Base-by-base conservation (phyloP, 2,797 vertebrate species). In the Mus minutoides region DNA sequence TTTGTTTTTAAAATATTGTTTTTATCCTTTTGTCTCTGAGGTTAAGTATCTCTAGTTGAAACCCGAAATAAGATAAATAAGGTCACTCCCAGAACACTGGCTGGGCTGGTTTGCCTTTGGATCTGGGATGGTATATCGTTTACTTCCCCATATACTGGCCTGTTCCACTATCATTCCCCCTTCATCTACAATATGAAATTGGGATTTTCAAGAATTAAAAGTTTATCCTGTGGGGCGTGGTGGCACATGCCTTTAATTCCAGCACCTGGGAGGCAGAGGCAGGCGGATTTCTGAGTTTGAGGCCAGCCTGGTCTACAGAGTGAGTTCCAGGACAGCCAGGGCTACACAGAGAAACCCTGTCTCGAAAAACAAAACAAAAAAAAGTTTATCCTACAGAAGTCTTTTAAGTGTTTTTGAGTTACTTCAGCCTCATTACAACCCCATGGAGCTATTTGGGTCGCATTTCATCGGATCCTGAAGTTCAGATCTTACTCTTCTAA, bases 161-260 rank as follows among this genome's bases (percentile, higher is more conserved):
- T 26, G 16, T 0, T 69, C 16, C 26, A 5, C 87, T 90, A 19
- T 54, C 40, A 67, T 22, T 77, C 17, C 56, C 4, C 60, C 46
- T 37, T 90, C 43, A 60, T 85, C 64, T 49, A 58, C 87, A 92
- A 94, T 87, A 56, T 8, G 17, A 96, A 91, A 80, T 22, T 86
- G 67, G 52, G 52, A 58, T 71, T 95, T 92, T 91, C n/a, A 95
- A 92, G 88, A 46, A 89, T 16, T 31, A 67, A 88, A 86, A 54
- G 9, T 7, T 46, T 46, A 46, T 3, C 43, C 43, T n/a, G n/a
- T n/a, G n/a, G 43, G 43, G 43, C 43, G 43, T 69, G 24, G 43
- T 46, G 43, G 43, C 43, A 6, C 43, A 46, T 6, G 43, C 43
- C 43, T 46, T 46, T 46, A 46, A 46, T 46, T 6, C 43, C 43